A percentile compares a stretch with the other conserved stretches of the same genome.
Conservation (phyloP, 1,140 invertebrate genomes). For the Fopius arisanus region DNA sequence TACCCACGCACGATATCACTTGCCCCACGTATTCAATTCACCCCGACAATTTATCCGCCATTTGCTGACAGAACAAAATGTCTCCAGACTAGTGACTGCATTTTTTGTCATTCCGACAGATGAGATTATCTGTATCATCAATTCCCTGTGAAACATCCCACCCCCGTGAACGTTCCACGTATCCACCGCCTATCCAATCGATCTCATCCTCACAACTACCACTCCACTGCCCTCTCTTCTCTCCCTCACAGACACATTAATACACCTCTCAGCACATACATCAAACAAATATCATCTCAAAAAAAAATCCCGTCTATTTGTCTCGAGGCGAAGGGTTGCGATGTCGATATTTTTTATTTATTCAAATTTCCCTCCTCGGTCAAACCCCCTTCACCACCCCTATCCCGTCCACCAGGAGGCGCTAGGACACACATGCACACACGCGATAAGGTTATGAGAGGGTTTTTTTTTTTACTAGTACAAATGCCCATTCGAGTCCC, state of each 20-base stretch:
- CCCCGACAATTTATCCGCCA: too few species aligned
- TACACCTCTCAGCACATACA: background rate
- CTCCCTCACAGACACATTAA: background rate
- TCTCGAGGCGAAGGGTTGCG: background rate
- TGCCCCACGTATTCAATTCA: background rate
- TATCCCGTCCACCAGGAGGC: background rate
- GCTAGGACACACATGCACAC: background rate
- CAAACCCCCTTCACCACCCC: background rate
- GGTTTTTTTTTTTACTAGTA: conserved; percentile 16
- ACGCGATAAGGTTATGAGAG: background rate
- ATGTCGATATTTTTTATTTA: background rate
- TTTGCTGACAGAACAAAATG: background rate
- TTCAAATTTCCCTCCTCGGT: background rate
- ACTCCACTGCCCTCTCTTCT: conserved; percentile 12
- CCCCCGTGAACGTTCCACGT: background rate
- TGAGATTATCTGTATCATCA: background rate
- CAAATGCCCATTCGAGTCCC: background rate
- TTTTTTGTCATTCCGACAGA: background rate
- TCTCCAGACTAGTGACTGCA: background rate
- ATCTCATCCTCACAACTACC: conserved; percentile 29
- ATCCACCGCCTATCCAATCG: conserved; percentile 32
- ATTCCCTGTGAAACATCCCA: background rate
- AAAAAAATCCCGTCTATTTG: background rate
- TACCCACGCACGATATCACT: conserved; percentile 26
- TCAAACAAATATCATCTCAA: too few species aligned